These are phyloP conservation scores for Triplophysa siluroides DNA, from an alignment of 2,113 vertebrate genomes.

Conservation along the genomic window DNA sequence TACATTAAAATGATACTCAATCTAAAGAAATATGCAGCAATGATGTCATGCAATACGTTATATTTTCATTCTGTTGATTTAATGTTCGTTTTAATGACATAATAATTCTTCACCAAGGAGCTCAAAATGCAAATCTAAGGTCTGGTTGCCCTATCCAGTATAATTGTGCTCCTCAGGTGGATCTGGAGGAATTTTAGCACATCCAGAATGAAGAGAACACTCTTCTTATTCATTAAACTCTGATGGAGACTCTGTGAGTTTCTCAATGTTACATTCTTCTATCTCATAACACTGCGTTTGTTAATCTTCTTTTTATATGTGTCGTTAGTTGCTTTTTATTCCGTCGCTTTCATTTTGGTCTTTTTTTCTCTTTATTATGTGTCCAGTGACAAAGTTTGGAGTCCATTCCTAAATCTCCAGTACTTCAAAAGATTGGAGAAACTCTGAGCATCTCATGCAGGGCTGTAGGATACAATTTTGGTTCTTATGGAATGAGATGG, in stretches of 20 bases:
- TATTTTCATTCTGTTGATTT: too few relatives aligned
- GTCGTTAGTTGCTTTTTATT: background rate
- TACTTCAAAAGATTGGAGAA: constrained; percentile 49
- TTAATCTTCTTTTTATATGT: background rate
- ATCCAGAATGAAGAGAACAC: too few relatives aligned
- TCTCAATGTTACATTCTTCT: background rate
- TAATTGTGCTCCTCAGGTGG: too few relatives aligned
- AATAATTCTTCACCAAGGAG: too few relatives aligned
- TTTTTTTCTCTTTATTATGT: constrained; percentile 35
- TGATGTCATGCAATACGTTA: too few relatives aligned
- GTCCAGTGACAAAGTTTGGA: constrained; percentile 50
- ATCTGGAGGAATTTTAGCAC: too few relatives aligned
- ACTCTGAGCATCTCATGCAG: constrained; percentile 59
- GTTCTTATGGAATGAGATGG: constrained; percentile 48
- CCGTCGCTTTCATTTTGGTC: background rate
- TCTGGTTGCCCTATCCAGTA: too few relatives aligned
- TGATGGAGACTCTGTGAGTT: background rate
- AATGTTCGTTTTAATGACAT: too few relatives aligned
- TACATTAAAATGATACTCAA: too few relatives aligned
- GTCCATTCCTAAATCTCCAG: constrained; percentile 48
- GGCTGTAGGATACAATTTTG: constrained; percentile 42
- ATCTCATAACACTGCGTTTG: background rate
- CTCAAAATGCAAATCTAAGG: too few relatives aligned
- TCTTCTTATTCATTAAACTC: too few relatives aligned
- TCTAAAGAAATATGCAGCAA: too few relatives aligned